phyloP scores from a whole-genome alignment of 1,140 invertebrate species.

The Acyrthosiphon pisum region DNA sequence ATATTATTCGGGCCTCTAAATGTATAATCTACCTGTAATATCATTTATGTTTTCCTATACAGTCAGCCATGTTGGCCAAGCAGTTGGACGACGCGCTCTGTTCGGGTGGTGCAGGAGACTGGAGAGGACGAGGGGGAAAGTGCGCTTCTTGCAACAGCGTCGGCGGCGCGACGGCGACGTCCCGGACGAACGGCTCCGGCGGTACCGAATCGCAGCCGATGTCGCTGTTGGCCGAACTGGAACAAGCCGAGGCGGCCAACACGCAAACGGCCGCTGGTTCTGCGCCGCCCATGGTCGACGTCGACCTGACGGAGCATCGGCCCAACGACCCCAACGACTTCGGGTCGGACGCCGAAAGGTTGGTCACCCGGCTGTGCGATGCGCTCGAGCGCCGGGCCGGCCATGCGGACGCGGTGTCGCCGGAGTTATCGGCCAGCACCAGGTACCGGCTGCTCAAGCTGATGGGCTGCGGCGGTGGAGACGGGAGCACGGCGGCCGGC shows the following conservation, averaged over 20 bases:
- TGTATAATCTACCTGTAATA: neutral
- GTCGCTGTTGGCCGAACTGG: conserved; percentile 26
- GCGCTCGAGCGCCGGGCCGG: neutral
- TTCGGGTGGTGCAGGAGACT: neutral
- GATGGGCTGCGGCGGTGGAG: neutral
- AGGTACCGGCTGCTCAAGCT: conserved; percentile 18
- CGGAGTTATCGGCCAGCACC: conserved; percentile 18
- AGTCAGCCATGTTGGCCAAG: conserved; percentile 41
- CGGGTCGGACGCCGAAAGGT: conserved; percentile 10
- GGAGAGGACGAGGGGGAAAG: neutral
- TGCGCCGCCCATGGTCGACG: neutral
- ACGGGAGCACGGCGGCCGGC: too few relatives aligned
- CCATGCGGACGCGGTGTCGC: neutral
- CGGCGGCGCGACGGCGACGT: neutral
- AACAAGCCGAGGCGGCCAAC: conserved; percentile 12
- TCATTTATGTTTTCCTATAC: neutral
- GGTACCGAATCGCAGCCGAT: conserved; percentile 9
- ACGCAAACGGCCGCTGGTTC: neutral
- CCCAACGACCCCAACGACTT: neutral
- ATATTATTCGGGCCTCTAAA: too few relatives aligned
- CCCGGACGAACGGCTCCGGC: neutral
- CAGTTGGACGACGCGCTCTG: conserved; percentile 29
- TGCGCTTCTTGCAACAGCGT: neutral
- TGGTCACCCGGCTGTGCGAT: neutral
- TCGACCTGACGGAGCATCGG: neutral